Conservation (phyloP, 2,113 vertebrate genomes). For the Bufo gargarizans region DNA sequence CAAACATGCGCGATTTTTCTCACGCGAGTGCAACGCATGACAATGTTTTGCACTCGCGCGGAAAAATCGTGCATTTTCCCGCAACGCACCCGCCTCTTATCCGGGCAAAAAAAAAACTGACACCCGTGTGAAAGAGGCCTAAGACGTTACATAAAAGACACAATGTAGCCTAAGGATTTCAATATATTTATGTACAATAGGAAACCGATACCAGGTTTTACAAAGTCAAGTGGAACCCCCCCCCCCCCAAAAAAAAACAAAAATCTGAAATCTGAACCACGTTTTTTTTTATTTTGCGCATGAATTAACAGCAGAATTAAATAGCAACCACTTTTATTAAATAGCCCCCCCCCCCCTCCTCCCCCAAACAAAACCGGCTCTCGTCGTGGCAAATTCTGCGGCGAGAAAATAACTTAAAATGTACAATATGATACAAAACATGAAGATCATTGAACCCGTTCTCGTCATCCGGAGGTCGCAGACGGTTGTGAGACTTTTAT, state of each 20-base stretch:
- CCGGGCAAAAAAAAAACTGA: too few species aligned
- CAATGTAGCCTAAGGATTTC: constrained; percentile 78
- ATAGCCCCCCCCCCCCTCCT: constrained; percentile 69
- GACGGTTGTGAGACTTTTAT: constrained; percentile 78
- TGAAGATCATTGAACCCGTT: constrained; percentile 59
- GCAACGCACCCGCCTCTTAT: too few species aligned
- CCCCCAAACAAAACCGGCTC: constrained; percentile 63
- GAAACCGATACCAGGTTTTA: constrained; percentile 77
- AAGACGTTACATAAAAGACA: not conserved
- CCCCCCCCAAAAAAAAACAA: not conserved
- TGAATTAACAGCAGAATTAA: constrained; percentile 67
- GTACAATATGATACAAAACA: constrained; percentile 86
- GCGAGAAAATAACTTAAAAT: constrained; percentile 86
- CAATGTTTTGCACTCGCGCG: too few species aligned
- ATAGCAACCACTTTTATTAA: constrained; percentile 83
- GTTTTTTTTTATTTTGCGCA: not conserved
- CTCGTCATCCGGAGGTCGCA: constrained; percentile 60
- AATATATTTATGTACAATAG: constrained; percentile 84
- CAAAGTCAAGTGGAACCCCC: constrained; percentile 66
- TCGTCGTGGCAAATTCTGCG: constrained; percentile 75
- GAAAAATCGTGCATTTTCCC: too few species aligned
- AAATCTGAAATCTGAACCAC: constrained; percentile 63
- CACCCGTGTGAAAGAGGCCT: too few species aligned
- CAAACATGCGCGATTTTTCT: too few species aligned
- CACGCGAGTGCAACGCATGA: too few species aligned